These are phyloP conservation scores for Amiota minor DNA, from an alignment of 2,888 invertebrate species.

Conservation along the genomic window DNA sequence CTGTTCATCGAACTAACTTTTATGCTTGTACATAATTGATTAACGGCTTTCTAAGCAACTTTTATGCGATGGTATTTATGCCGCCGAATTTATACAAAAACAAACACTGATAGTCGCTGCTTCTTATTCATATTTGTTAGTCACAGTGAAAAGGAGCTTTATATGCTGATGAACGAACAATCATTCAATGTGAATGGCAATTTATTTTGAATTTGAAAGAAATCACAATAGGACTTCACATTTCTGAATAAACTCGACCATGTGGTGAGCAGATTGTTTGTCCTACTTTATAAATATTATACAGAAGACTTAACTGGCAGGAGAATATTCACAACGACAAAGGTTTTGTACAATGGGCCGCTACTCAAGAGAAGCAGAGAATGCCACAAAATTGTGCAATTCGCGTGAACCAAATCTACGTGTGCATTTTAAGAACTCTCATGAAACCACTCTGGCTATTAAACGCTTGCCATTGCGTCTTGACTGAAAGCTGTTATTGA, in stretches of 20 bases:
- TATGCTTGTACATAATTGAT: not conserved
- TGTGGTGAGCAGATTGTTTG: too few species aligned
- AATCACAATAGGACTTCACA: too few species aligned
- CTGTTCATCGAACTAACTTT: not conserved
- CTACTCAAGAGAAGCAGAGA: constrained; percentile 97
- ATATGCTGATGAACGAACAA: too few species aligned
- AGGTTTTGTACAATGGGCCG: constrained; percentile 83
- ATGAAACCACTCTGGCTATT: constrained; percentile 97
- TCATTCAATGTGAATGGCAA: too few species aligned
- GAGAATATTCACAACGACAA: too few species aligned
- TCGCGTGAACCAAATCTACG: constrained; percentile 98
- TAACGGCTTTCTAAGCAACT: not conserved
- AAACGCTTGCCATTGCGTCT: constrained; percentile 92
- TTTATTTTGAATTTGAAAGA: too few species aligned
- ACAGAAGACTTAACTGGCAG: too few species aligned
- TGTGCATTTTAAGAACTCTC: constrained; percentile 99
- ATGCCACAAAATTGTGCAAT: constrained; percentile 97
- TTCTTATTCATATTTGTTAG: not conserved
- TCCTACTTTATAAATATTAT: too few species aligned
- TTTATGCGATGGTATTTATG: not conserved
- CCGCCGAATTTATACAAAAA: not conserved
- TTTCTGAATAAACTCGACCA: too few species aligned
- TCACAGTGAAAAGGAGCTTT: not conserved
- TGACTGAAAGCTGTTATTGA: constrained; percentile 96
- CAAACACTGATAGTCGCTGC: not conserved